Evolutionary conservation across 2,888 invertebrate genomes (phyloP), one percentile per base, ranked within the genome.

Genomic region (Thecocarcelia acutangulata): DNA sequence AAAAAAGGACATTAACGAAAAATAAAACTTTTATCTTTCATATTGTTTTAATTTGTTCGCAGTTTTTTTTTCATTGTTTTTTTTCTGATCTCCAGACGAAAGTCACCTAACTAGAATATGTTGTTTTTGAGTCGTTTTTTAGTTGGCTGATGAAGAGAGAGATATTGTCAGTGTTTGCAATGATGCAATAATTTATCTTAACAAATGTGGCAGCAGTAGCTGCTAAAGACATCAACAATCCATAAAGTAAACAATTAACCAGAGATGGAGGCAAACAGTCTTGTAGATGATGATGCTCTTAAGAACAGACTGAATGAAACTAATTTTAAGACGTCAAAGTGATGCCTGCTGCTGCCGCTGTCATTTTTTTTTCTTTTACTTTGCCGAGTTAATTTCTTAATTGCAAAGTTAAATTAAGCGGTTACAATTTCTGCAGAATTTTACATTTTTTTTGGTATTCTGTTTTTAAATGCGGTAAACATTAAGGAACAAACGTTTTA

Each of bases 401-500:
- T 82, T 78, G 82, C 69, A 66, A 82, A 82, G 82, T 82, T 81
- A 81, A 81, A 82, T 82, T 82, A 78, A 82, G 82, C 70, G 74
- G 82, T 64, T 59, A 74, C 72, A 78, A 61, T 44, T 82, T 82
- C 78, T 64, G n/a, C 8, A 58, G 78, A 78, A 78, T 78, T 82
- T 74, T 56, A 21, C 50, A 58, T n/a, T 5, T 50, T 42, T 52
- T 52, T 21, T 1, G 8, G 12, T n/a, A 8, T 68, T 44, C 33
- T 46, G 24, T 69, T 42, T 48, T 52, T 8, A 11, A 48, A 42
- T 44, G 74, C 69, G 79, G 63, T 33, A 56, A 74, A 74, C 56
- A 63, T 58, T 50, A 80, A 72, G 52, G 37, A 37, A 54, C 37
- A 46, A 15, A 21, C 33, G 12, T 44, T 33, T 48, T 42, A 58